A percentile compares a stretch with the other conserved stretches of the same genome.
phyloP scores from a whole-genome alignment of 2,888 invertebrate genomes.

The Proisotoma minuta region DNA sequence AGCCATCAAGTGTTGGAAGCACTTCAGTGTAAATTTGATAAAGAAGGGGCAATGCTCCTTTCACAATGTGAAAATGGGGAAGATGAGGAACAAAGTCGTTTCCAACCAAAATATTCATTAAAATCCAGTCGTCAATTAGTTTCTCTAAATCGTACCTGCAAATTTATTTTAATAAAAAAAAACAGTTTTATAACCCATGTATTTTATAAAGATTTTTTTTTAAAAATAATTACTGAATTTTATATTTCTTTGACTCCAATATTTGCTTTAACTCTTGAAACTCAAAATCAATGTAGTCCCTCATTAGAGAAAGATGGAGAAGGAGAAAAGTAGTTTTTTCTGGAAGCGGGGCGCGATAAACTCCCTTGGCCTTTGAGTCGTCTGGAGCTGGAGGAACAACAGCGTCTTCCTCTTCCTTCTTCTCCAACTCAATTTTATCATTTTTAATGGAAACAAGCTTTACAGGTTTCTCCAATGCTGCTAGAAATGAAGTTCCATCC shows the following conservation, averaged over 20 bases:
- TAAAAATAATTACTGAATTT: slow-evolving; percentile 25
- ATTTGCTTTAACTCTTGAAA: slow-evolving; percentile 55
- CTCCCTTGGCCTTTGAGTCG: slow-evolving; percentile 36
- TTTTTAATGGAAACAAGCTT: background rate
- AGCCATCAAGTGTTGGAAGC: slow-evolving; percentile 80
- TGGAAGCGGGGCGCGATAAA: slow-evolving; percentile 59
- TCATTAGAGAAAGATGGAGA: slow-evolving; percentile 81
- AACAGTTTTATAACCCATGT: background rate
- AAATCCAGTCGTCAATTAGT: slow-evolving; percentile 93
- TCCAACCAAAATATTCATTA: slow-evolving; percentile 95
- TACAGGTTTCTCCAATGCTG: slow-evolving; percentile 11
- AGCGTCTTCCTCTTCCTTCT: background rate
- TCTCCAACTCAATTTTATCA: background rate
- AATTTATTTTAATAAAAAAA: too few relatives aligned
- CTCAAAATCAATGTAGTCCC: slow-evolving; percentile 89
- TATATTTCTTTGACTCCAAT: slow-evolving; percentile 31
- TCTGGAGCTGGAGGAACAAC: slow-evolving; percentile 27
- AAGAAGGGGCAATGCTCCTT: slow-evolving; percentile 79
- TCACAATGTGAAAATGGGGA: slow-evolving; percentile 88
- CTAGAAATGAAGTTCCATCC: slow-evolving; percentile 19
- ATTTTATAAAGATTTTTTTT: background rate
- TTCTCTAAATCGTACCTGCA: slow-evolving; percentile 75
- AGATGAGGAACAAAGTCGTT: slow-evolving; percentile 97
- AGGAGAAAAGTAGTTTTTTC: slow-evolving; percentile 90
- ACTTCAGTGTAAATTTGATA: slow-evolving; percentile 83